Evolutionary conservation across 2,888 invertebrate species (phyloP).

Genomic region (Cremastinae sp.): DNA sequence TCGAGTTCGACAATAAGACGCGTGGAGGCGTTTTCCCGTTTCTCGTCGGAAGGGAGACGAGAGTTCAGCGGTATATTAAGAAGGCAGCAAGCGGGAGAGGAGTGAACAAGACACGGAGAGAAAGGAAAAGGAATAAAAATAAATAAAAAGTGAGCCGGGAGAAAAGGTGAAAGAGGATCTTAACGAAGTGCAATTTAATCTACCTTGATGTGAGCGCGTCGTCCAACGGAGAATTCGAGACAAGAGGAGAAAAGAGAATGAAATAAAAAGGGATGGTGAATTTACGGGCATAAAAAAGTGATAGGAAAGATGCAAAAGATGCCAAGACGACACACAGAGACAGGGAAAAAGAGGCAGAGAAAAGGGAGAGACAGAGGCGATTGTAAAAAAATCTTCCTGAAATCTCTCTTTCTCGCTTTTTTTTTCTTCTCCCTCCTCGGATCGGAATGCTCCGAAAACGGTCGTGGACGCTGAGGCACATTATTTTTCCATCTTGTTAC

Average conservation of each 20-base stretch:
- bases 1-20: slow-evolving; percentile 35
- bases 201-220: slow-evolving; percentile 55
- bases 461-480: slow-evolving; percentile 35
- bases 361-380: slow-evolving; percentile 51
- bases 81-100: slow-evolving; percentile 35
- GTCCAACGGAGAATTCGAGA: slow-evolving; percentile 55
- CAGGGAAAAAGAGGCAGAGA: slow-evolving; percentile 50
- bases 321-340: not conserved
- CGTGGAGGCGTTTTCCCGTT: too few species aligned
- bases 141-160: slow-evolving; percentile 19
- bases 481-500: slow-evolving; percentile 64
- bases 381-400: slow-evolving; percentile 40
- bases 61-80: slow-evolving; percentile 42
- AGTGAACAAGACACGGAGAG: slow-evolving; percentile 9
- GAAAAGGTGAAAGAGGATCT: slow-evolving; percentile 64
- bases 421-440: slow-evolving; percentile 15
- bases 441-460: slow-evolving; percentile 39
- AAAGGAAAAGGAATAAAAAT: not conserved
- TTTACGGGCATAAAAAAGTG: slow-evolving; percentile 50
- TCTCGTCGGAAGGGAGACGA: not conserved
- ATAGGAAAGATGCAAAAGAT: slow-evolving; percentile 24
- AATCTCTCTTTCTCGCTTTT: slow-evolving; percentile 13
- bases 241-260: slow-evolving; percentile 43
- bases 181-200: slow-evolving; percentile 67
- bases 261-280: too few species aligned